Base-by-base conservation (phyloP, 1,140 invertebrate genomes). In the Hesperophylax magnus region DNA sequence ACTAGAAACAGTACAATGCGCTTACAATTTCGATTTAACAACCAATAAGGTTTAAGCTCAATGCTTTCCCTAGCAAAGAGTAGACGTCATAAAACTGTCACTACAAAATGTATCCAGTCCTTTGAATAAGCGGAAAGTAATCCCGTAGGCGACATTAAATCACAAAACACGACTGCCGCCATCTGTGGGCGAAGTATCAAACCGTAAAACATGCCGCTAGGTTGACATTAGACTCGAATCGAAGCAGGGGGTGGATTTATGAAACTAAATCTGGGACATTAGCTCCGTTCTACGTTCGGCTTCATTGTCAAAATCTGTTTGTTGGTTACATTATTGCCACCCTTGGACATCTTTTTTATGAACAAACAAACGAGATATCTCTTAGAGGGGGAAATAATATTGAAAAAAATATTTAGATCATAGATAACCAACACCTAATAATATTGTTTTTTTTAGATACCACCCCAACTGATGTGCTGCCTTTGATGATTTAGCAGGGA, bases 121-220 rank as follows among this genome's bases (percentile, higher is more conserved):
- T 54, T 71, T 72, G 69, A 54, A 72, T 72, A 54, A 53, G 47
- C 39, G 69, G 9, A 24, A 72, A 72, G 22, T 72, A 72, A 72
- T 72, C 27, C 69, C 47, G 39, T 56, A 22, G 52, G 47, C 47
- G 47, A 22, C 69, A 24, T 72, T 72, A 72, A 72, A 72, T 72
- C 69, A 72, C 69, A 72, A 72, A 72, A 72, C 69, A 72, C 27
- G 69, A 72, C 69, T 72, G 54, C 18, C 69, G 52, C 69, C 69
- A 72, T 72, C 69, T 72, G 69, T 72, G 17, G 52, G 9, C 47
- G 47, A 72, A 72, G 69, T 72, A 72, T 22, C 47, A 72, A 72
- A 72, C 69, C 69, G 47, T 72, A 72, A 72, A 72, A 72, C 69
- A 72, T 54, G 69, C 69, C 69, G 39, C 39, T 27, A 54, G 69